These are phyloP conservation scores for Toxonevra muliebris DNA, from an alignment of 2,888 invertebrate genomes.

Conservation along the genomic window DNA sequence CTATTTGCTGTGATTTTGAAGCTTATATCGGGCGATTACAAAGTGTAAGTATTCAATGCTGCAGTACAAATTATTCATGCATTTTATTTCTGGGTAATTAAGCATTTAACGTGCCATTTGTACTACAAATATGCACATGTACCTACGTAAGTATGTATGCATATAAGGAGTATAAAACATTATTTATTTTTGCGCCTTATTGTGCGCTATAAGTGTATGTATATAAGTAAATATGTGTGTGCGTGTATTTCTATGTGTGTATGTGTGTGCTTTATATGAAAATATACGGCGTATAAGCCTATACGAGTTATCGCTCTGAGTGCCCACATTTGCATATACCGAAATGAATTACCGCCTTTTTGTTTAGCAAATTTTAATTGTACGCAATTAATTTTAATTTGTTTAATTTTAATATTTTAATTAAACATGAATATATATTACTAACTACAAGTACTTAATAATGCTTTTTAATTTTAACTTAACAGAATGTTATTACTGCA, in stretches of 20 bases:
- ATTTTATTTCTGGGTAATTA: background rate
- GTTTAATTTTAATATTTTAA: background rate
- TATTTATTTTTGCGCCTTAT: too few species aligned
- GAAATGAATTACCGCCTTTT: slow-evolving; percentile 13
- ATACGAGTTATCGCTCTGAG: too few species aligned
- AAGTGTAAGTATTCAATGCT: slow-evolving; percentile 70
- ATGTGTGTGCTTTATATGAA: too few species aligned
- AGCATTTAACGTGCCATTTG: background rate
- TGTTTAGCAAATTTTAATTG: background rate
- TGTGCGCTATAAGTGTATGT: too few species aligned
- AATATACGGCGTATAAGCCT: too few species aligned
- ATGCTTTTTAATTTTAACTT: too few species aligned
- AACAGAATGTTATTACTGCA: too few species aligned
- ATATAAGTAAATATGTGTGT: background rate
- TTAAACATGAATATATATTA: background rate
- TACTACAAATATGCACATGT: too few species aligned
- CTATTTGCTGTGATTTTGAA: slow-evolving; percentile 71
- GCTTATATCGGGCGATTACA: slow-evolving; percentile 66
- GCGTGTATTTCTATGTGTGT: too few species aligned
- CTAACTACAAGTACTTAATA: too few species aligned
- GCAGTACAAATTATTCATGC: slow-evolving; percentile 1
- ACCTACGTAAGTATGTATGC: too few species aligned
- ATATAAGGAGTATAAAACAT: too few species aligned
- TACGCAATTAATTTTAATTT: background rate
- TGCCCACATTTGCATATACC: background rate